Evolutionary conservation across 1,140 invertebrate species (phyloP), one percentile per base, ranked within the genome.

Genomic region (Tribolium castaneum): DNA sequence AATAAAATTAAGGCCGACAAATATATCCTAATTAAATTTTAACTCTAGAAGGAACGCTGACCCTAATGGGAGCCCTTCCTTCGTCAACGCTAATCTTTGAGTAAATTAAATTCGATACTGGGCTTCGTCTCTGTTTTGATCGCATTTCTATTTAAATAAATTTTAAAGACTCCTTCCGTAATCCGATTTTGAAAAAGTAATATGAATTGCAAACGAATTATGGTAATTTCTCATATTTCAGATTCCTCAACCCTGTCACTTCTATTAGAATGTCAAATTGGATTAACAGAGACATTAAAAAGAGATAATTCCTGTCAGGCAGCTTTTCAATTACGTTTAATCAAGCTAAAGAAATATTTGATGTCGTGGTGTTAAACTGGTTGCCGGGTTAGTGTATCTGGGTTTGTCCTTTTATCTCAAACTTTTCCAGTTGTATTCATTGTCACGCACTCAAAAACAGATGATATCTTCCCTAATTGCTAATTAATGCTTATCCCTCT

Each of bases 131-230:
- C 16, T 19, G 16, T 30, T 30, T 30, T 5, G 25, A 30, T 30
- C 6, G 25, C 25, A 30, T 30, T 13, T 13, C 9, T 30, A 39
- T 66, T 66, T 66, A 13, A 66, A 39, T 66, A 66, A 66, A 66
- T 34, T 30, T 13, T 66, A 35, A 39, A 22, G 2, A 22, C 4
- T 35, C n/a, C 39, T 35, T 6, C 59, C 30, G 12, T 13, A 35
- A 66, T 66, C 59, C 30, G 30, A 66, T 66, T 66, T 35, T 35
- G 59, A 66, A 66, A 66, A 66, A 66, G 10, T 66, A 62, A 62
- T 62, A 62, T 62, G 56, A 62, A 62, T 62, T 35, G 59, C 59
- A 59, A 59, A 59, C 54, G 54, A 59, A 22, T 59, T 59, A 59
- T 59, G 54, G 54, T 35, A 66, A 66, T 66, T 66, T 7, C 35